Percentiles rank a stretch among this genome's conserved stretches.
These are phyloP conservation scores for Muscidifurax raptorellus DNA, from an alignment of 1,140 invertebrate species.

Conservation along the genomic window DNA sequence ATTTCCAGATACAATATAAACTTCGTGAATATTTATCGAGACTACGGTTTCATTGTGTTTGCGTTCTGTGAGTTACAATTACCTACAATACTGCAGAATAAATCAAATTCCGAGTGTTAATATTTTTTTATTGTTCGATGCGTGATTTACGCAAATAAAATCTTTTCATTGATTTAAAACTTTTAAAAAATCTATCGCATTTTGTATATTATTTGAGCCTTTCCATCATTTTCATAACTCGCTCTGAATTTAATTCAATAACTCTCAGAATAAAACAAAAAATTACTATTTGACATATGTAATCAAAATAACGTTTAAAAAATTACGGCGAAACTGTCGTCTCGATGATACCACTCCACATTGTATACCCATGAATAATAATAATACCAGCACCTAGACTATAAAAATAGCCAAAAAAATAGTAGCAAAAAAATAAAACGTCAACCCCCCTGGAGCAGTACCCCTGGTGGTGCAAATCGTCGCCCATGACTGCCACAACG, in stretches of 20 bases:
- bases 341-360: not conserved
- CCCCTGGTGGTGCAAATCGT: slow-evolving; percentile 75
- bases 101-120: not conserved
- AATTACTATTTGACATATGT: too few species aligned
- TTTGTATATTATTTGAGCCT: too few species aligned
- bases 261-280: too few species aligned
- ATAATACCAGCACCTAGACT: not conserved
- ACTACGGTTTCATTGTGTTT: not conserved
- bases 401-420: not conserved
- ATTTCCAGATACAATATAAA: not conserved
- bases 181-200: too few species aligned
- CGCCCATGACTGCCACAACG: slow-evolving; percentile 70
- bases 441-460: slow-evolving; percentile 63
- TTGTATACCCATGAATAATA: not conserved
- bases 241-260: too few species aligned
- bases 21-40: not conserved
- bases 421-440: slow-evolving; percentile 16
- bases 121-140: too few species aligned
- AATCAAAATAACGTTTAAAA: too few species aligned
- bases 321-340: not conserved
- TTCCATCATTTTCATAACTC: too few species aligned
- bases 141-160: too few species aligned
- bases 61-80: not conserved
- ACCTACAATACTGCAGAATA: not conserved
- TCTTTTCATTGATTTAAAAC: too few species aligned